phyloP scores from a whole-genome alignment of 2,113 vertebrate genomes.

The Microtus pennsylvanicus region DNA sequence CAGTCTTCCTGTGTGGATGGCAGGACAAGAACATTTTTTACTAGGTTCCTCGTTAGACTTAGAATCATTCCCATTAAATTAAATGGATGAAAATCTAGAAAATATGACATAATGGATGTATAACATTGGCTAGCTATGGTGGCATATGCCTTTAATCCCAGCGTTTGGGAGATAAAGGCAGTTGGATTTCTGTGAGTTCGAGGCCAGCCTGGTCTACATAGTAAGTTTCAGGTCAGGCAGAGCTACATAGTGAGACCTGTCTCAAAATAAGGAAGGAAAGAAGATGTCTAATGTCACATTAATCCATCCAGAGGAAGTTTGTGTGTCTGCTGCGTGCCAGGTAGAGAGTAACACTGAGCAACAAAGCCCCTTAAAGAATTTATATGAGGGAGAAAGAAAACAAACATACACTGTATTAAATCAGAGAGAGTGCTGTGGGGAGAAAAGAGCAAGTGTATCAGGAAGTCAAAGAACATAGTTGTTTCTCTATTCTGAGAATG shows the following conservation, averaged over 20 bases:
- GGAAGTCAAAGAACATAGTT: neutral
- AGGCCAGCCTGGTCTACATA: neutral
- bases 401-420: neutral
- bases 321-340: neutral
- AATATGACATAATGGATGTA: neutral
- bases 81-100: slow-evolving; percentile 38
- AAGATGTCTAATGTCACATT: neutral
- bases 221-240: neutral
- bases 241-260: neutral
- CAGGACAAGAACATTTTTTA: neutral
- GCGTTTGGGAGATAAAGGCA: neutral
- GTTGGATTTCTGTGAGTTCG: neutral
- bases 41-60: neutral
- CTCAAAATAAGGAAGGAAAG: neutral
- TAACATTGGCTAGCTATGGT: neutral
- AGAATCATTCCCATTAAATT: neutral
- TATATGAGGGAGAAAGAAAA: neutral
- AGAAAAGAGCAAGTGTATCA: neutral
- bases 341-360: neutral
- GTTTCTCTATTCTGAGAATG: slow-evolving; percentile 4
- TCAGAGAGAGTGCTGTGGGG: neutral
- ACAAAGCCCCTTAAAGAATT: neutral
- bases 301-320: slow-evolving; percentile 41
- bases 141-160: neutral
- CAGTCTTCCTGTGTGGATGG: neutral